These are phyloP conservation scores for Sus cebifrons DNA, from an alignment of 2,797 vertebrate genomes.

Conservation along the genomic window DNA sequence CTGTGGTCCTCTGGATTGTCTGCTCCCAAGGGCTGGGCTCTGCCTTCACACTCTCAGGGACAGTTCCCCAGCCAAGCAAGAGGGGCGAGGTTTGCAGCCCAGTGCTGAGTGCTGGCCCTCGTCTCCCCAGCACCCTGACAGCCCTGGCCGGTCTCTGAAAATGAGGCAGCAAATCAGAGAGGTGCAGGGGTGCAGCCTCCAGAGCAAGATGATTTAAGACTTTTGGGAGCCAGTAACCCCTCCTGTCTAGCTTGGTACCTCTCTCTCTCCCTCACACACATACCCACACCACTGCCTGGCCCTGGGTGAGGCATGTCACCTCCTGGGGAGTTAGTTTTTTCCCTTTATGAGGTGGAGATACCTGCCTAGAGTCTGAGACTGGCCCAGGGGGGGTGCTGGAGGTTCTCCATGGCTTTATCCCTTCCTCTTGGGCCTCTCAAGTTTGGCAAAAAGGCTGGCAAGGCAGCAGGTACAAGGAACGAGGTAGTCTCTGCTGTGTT, in stretches of 20 bases:
- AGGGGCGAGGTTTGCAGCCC: neutral
- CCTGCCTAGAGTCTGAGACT: neutral
- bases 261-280: too few relatives aligned
- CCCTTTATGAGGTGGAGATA: neutral
- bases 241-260: neutral
- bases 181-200: neutral
- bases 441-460: neutral
- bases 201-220: neutral
- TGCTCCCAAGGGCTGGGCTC: neutral
- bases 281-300: neutral
- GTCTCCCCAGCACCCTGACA: neutral
- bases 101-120: neutral
- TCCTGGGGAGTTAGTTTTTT: neutral
- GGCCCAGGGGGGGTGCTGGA: neutral
- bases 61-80: neutral
- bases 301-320: neutral
- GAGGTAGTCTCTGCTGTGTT: too few relatives aligned
- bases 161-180: neutral
- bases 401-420: neutral
- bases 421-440: neutral
- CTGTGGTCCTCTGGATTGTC: neutral
- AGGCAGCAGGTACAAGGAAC: neutral
- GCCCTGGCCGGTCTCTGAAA: neutral
- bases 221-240: neutral
- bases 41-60: too few relatives aligned